Evolutionary conservation across 2,113 vertebrate species (phyloP).

Genomic region (Acanthochromis polyacanthus): DNA sequence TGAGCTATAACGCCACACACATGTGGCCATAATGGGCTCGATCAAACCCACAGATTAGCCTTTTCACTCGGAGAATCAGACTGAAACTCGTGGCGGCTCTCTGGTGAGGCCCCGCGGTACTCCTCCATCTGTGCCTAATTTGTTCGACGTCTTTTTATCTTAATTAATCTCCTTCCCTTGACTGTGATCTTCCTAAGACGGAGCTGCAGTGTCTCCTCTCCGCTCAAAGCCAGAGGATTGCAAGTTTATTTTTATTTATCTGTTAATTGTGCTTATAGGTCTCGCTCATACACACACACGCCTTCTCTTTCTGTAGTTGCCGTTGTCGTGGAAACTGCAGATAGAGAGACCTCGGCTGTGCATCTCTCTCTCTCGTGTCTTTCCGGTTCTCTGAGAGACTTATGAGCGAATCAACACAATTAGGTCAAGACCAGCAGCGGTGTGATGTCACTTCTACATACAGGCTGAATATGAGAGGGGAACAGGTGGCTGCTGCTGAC

Average conservation of each 20-base stretch:
- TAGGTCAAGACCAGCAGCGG: conserved; percentile 52
- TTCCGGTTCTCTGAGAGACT: conserved; percentile 22
- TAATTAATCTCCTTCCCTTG: conserved; percentile 52
- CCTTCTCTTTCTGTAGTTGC: conserved; percentile 42
- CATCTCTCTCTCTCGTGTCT: conserved; percentile 25
- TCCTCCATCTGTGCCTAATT: conserved; percentile 35
- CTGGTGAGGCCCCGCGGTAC: neutral
- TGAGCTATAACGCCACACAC: neutral
- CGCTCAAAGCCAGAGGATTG: conserved; percentile 9
- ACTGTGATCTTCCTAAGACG: conserved; percentile 20
- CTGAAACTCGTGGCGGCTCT: conserved; percentile 21
- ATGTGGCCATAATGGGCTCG: neutral
- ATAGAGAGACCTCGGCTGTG: conserved; percentile 55
- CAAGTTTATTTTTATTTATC: conserved; percentile 32
- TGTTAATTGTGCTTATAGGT: conserved; percentile 13
- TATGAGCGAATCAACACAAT: conserved; percentile 60
- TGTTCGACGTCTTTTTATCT: conserved; percentile 41
- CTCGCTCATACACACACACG: conserved; percentile 11
- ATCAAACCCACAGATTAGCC: neutral
- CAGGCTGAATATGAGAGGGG: conserved; percentile 26
- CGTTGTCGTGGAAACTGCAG: conserved; percentile 83
- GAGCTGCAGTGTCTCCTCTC: conserved; percentile 8
- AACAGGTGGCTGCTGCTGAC: conserved; percentile 70
- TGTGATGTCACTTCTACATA: conserved; percentile 14
- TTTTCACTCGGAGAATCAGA: neutral